These are phyloP conservation scores for Ptilorrhoa leucosticta DNA, from an alignment of 2,113 vertebrate species.

Conservation along the genomic window DNA sequence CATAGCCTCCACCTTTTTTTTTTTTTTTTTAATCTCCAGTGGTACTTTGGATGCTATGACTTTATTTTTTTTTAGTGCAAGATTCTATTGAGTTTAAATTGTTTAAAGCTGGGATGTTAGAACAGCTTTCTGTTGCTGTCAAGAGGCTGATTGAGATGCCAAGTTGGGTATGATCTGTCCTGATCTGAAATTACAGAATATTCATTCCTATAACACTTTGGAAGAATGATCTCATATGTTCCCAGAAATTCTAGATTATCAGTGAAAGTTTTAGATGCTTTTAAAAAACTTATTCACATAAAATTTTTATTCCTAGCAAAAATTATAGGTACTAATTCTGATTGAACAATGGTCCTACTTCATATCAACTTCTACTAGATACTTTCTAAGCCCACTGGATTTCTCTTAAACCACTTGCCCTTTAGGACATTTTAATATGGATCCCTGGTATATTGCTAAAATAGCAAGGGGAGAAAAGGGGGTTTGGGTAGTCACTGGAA, in stretches of 20 bases:
- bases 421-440: background rate
- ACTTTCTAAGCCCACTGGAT: background rate
- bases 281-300: background rate
- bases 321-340: background rate
- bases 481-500: background rate
- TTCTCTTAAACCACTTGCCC: background rate
- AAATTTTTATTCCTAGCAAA: background rate
- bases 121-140: background rate
- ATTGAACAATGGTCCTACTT: background rate
- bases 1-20: fast-evolving
- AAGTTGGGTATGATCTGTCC: background rate
- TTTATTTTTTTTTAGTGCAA: background rate
- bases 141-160: background rate
- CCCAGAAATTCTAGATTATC: background rate
- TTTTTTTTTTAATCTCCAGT: background rate
- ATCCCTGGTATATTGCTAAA: background rate
- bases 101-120: background rate
- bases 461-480: background rate
- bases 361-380: background rate
- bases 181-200: background rate
- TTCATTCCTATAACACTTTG: background rate
- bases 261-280: background rate
- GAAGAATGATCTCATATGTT: background rate
- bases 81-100: background rate
- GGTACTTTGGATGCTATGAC: background rate